A percentile compares a stretch with the other conserved stretches of the same genome.
Conservation (phyloP, 2,888 invertebrate species). For the Thysanoteuthis rhombus region DNA sequence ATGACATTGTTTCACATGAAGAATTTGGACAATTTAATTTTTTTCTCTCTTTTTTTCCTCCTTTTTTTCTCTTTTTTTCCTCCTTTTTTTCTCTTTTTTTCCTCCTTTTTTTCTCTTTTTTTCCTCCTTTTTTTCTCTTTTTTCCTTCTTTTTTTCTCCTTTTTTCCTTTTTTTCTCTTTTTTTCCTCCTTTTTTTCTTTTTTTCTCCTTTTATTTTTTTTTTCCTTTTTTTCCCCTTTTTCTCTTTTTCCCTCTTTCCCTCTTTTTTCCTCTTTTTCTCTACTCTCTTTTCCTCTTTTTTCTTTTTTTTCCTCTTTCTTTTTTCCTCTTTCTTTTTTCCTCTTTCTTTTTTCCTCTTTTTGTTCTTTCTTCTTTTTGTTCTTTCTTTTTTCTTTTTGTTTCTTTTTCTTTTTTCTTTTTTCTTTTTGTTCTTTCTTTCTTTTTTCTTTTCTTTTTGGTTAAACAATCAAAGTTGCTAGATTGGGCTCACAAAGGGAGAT, state of each 20-base stretch:
- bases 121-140: neutral
- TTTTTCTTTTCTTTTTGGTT: too few species aligned
- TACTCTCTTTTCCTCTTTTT: neutral
- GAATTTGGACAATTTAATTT: neutral
- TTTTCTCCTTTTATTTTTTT: neutral
- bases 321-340: neutral
- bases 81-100: neutral
- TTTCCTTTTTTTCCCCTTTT: neutral
- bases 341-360: too few species aligned
- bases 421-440: too few species aligned
- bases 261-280: neutral
- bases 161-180: neutral
- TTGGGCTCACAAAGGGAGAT: too few species aligned
- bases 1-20: neutral
- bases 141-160: neutral
- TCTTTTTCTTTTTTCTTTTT: too few species aligned
- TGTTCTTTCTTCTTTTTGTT: too few species aligned
- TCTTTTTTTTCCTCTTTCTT: neutral
- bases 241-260: neutral
- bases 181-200: neutral
- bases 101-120: neutral
- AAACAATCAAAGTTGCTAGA: too few species aligned
- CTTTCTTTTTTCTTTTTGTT: too few species aligned
- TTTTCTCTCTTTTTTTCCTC: neutral
- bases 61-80: neutral